Evolutionary conservation across 1,140 invertebrate genomes (phyloP), one percentile per base, ranked within the genome.

Genomic region (Cotesia vestalis): DNA sequence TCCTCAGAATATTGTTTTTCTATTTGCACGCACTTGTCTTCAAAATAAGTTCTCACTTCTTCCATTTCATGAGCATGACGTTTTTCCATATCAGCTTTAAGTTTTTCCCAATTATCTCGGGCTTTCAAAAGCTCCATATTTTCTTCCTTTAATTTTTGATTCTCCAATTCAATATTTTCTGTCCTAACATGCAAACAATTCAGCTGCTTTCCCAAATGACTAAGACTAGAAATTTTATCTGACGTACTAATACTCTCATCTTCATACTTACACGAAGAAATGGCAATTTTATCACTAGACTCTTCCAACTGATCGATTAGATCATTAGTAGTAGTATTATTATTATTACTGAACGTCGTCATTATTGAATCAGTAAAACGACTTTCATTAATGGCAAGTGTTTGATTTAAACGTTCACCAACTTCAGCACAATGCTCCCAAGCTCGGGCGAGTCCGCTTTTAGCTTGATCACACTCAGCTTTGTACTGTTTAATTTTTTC

Each of bases 1-100:
- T 92, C 91, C 73, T 93, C 91, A 0, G 91, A 91, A 78, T 91
- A 93, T 88, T 93, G 91, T 78, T 93, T 92, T 81, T 93, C 91
- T 83, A 94, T 88, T 75, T 94, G 91, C 0, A 90, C 87, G 79
- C 92, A 94, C 80, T 93, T 93, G 79, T 91, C 88, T 73, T 94
- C 93, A 78, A 94, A 94, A 77, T 94, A 94, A 1, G 89, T 92
- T 59, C 93, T 87, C 20, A 94, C 77, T 74, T 94, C 91, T 79
- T 94, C 92, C 90, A 94, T 91, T 80, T 94, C 91, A 68, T 90
- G 90, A 12, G 89, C 84, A 80, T 94, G 92, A 73, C 90, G 90
- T 8, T 78, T 78, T 68, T 91, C 89, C 8, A 93, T 78, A 67
- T 91, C 89, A 5, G 84, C 78, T 73, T 86, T 87, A 9, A 91